Evolutionary conservation across 2,113 vertebrate species (phyloP).

Genomic region (Clarias batrachus): DNA sequence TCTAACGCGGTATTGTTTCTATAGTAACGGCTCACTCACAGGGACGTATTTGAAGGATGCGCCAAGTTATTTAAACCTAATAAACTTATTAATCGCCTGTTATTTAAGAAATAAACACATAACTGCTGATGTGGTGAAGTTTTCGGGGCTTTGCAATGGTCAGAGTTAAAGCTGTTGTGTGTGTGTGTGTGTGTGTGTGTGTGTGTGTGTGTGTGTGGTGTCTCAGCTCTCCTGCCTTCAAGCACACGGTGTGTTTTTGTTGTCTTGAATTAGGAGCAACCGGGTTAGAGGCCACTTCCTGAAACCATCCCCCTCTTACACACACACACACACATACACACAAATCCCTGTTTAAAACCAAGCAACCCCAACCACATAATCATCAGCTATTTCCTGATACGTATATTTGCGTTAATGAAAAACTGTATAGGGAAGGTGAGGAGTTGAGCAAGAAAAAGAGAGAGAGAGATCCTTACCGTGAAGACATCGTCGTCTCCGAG

Average conservation of each 20-base stretch:
- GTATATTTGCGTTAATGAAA: neutral
- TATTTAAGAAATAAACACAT: neutral
- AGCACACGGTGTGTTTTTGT: slow-evolving; percentile 25
- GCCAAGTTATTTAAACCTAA: neutral
- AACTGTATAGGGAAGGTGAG: neutral
- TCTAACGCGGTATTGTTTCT: neutral
- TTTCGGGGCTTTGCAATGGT: neutral
- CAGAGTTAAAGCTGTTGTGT: neutral
- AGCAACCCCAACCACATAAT: neutral
- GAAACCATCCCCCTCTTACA: slow-evolving; percentile 16
- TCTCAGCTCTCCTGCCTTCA: neutral
- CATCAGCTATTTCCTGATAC: neutral
- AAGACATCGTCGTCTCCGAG: slow-evolving; percentile 97
- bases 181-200: slow-evolving; percentile 7
- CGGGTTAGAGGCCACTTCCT: slow-evolving; percentile 49
- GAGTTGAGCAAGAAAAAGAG: neutral
- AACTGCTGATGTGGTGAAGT: neutral
- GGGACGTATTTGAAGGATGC: neutral
- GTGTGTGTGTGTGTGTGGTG: slow-evolving; percentile 1
- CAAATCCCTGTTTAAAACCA: neutral
- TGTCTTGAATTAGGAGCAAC: slow-evolving; percentile 39
- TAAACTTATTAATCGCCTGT: neutral
- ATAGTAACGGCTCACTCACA: neutral
- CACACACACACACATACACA: slow-evolving; percentile 10
- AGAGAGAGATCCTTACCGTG: slow-evolving; percentile 74